Conservation (phyloP, 2,888 invertebrate species). For the Cyclophora albipunctata region DNA sequence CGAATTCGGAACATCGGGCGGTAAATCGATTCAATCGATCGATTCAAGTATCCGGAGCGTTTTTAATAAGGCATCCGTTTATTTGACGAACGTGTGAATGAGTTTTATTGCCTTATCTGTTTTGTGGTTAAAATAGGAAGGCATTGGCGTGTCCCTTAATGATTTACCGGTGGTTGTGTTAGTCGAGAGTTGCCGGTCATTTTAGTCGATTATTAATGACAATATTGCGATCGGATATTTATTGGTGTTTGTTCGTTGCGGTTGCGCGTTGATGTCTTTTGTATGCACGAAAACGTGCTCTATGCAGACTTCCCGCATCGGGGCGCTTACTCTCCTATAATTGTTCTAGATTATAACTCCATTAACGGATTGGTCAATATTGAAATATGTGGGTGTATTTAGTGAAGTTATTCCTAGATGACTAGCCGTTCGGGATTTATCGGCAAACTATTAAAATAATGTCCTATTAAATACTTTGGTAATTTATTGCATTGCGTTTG, state of each 20-base stretch:
- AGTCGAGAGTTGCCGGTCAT: slow-evolving; percentile 10
- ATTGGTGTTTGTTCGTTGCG: background rate
- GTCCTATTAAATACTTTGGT: background rate
- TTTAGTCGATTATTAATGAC: slow-evolving; percentile 19
- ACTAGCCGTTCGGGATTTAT: background rate
- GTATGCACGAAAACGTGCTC: slow-evolving; percentile 8
- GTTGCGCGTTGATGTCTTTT: slow-evolving; percentile 24
- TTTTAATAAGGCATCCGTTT: slow-evolving; percentile 71
- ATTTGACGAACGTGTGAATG: slow-evolving; percentile 73
- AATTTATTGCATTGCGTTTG: too few species aligned
- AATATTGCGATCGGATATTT: slow-evolving; percentile 5
- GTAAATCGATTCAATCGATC: slow-evolving; percentile 48
- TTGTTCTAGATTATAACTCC: slow-evolving; percentile 6
- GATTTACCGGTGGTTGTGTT: slow-evolving; percentile 43
- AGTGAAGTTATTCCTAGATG: background rate
- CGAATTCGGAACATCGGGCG: slow-evolving; percentile 44
- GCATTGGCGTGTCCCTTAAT: slow-evolving; percentile 63
- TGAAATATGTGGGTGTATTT: slow-evolving; percentile 3
- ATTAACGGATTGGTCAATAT: background rate
- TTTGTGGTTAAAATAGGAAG: slow-evolving; percentile 33
- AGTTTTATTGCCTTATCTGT: slow-evolving; percentile 69
- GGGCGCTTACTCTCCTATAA: slow-evolving; percentile 2
- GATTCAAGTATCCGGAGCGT: slow-evolving; percentile 31
- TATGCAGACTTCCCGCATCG: background rate
- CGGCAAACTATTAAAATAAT: too few species aligned